Conservation (phyloP, 2,888 invertebrate genomes). For the Dioctria rufipes region DNA sequence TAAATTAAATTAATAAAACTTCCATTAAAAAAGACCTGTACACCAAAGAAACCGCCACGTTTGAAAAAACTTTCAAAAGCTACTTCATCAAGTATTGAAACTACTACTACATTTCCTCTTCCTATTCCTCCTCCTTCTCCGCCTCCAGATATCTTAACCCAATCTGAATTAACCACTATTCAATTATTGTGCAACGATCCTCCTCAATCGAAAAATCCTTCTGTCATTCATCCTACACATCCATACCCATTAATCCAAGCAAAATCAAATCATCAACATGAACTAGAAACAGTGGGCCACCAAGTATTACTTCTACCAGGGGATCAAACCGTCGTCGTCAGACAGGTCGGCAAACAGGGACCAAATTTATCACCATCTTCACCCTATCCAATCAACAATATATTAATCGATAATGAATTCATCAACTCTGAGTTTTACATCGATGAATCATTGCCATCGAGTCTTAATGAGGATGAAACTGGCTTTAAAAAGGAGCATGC, state of each 20-base stretch:
- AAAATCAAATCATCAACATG: slow-evolving; percentile 48
- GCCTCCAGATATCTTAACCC: slow-evolving; percentile 4
- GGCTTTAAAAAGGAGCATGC: slow-evolving; percentile 47
- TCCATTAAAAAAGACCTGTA: slow-evolving; percentile 59
- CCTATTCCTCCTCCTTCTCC: not conserved
- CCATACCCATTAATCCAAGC: not conserved
- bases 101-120: slow-evolving; percentile 2
- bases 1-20: not conserved
- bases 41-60: slow-evolving; percentile 72
- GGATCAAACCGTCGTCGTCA: not conserved
- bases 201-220: not conserved
- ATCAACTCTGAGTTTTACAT: slow-evolving; percentile 88
- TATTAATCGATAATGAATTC: slow-evolving; percentile 74
- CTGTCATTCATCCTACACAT: slow-evolving; percentile 2
- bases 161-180: no score
- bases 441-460: slow-evolving; percentile 90
- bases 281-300: slow-evolving; percentile 54
- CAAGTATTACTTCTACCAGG: slow-evolving; percentile 33
- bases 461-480: slow-evolving; percentile 73
- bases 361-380: slow-evolving; percentile 45
- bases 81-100: slow-evolving; percentile 51
- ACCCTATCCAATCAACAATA: slow-evolving; percentile 55
- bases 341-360: slow-evolving; percentile 38
- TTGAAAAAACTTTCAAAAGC: slow-evolving; percentile 59
- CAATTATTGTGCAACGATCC: slow-evolving; percentile 8